Percentiles rank a stretch among this genome's conserved stretches.
Conservation (phyloP, 2,888 invertebrate species). For the Maniola hyperantus region DNA sequence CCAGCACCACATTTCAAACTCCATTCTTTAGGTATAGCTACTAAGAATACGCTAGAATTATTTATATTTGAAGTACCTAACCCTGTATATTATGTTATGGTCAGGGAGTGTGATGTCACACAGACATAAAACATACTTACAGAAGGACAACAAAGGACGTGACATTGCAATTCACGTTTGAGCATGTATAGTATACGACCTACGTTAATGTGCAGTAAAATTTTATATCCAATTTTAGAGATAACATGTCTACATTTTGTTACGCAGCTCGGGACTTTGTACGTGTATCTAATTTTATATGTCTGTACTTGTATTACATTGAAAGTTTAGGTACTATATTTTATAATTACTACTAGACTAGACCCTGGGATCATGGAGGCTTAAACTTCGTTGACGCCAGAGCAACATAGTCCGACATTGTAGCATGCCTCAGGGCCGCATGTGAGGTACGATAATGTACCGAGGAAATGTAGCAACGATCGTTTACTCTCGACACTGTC, state of each 20-base stretch:
- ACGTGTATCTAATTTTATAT: background rate
- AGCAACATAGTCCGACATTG: too few relatives aligned
- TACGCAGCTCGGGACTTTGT: constrained; percentile 15
- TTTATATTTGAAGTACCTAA: background rate
- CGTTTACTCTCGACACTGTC: too few relatives aligned
- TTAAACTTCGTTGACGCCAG: too few relatives aligned
- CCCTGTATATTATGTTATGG: constrained; percentile 3
- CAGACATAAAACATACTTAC: constrained; percentile 40
- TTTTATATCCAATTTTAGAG: constrained; percentile 32
- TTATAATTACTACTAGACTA: background rate
- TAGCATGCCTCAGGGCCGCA: too few relatives aligned
- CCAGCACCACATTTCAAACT: too few relatives aligned
- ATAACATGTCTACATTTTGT: constrained; percentile 18
- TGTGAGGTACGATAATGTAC: too few relatives aligned
- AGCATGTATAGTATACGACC: constrained; percentile 39
- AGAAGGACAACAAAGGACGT: constrained; percentile 51
- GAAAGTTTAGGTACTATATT: background rate
- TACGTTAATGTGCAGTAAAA: constrained; percentile 41
- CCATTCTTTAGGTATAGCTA: background rate
- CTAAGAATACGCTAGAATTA: background rate
- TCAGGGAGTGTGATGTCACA: constrained; percentile 16
- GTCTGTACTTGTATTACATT: background rate
- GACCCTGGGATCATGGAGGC: too few relatives aligned
- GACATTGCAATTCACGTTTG: constrained; percentile 49
- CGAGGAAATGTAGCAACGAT: too few relatives aligned